Evolutionary conservation across 1,140 invertebrate genomes (phyloP), one percentile per base, ranked within the genome.

Genomic region (Goniozus legneri): DNA sequence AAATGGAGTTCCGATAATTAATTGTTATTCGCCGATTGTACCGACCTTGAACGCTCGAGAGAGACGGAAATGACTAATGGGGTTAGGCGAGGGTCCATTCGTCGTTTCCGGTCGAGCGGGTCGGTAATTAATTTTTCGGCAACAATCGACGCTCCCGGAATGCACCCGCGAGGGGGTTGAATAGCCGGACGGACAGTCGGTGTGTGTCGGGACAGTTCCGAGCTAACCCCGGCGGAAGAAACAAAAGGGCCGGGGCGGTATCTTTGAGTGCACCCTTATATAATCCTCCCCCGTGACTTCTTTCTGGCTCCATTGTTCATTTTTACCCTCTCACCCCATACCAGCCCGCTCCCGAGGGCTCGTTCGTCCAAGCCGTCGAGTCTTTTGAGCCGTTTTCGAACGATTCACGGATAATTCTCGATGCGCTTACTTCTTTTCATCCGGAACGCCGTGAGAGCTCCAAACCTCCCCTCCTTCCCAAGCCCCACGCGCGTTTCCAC

Each of bases 331-430:
- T n/a, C n/a, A n/a, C n/a, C n/a, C n/a, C n/a, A n/a, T n/a, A n/a
- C n/a, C n/a, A n/a, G n/a, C n/a, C n/a, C n/a, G n/a, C n/a, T 68
- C 63, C 59, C 65, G 50, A 68, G 62, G 56, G 58, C 42, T 68
- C 52, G 45, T 56, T 66, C 55, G 56, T 63, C 52, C 56, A 60
- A 55, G 55, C 62, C 58, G 61, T 52, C 63, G 54, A 64, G 60
- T 45, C 62, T 71, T 69, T 69, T 69, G 59, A 69, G 57, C 58
- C n/a, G 60, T 50, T 59, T 52, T 59, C 56, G 54, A 69, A 65
- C 62, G 60, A 71, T 64, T 69, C 63, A 55, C 58, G 58, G 62
- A 69, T 71, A 66, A 68, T 71, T 69, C 65, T 57, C 60, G 56
- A 65, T 65, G 61, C 61, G 52, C 58, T 67, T 50, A 42, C 55